phyloP scores from a whole-genome alignment of 2,113 vertebrate species.

The Oophaga pumilio region DNA sequence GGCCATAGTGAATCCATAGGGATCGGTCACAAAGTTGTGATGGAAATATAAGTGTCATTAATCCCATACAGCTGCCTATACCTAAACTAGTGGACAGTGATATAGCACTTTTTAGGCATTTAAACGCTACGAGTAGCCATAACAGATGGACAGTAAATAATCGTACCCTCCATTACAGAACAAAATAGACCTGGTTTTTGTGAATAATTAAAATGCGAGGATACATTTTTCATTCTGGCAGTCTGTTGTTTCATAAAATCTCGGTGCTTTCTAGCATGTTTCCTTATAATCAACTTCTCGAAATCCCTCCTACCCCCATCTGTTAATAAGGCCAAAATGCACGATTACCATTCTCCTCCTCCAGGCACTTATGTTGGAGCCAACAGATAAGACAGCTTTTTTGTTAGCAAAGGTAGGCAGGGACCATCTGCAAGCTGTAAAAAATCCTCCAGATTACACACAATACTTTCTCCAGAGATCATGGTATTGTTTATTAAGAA shows the following conservation, averaged over 20 bases:
- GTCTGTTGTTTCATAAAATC: conserved; percentile 45
- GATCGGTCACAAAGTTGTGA: neutral
- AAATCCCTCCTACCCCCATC: conserved; percentile 39
- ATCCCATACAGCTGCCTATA: neutral
- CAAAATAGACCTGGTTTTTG: neutral
- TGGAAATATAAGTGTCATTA: neutral
- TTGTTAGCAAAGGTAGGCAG: conserved; percentile 57
- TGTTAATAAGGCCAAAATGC: conserved; percentile 46
- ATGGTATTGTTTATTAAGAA: conserved; percentile 22
- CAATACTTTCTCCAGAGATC: conserved; percentile 51
- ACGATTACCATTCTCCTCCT: conserved; percentile 42
- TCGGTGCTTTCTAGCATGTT: conserved; percentile 44
- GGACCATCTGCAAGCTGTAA: conserved; percentile 63
- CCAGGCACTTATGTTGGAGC: conserved; percentile 45
- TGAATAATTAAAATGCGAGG: conserved; percentile 40
- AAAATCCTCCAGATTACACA: conserved; percentile 61
- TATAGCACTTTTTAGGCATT: neutral
- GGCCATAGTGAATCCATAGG: neutral
- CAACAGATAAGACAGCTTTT: conserved; percentile 59
- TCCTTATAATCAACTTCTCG: conserved; percentile 41
- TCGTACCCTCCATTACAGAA: neutral
- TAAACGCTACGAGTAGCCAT: neutral
- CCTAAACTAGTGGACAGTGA: neutral
- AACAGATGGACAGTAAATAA: neutral
- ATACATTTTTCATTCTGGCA: conserved; percentile 30